These are phyloP conservation scores for Pogonocherus hispidulus DNA, from an alignment of 2,888 invertebrate genomes.

Conservation along the genomic window DNA sequence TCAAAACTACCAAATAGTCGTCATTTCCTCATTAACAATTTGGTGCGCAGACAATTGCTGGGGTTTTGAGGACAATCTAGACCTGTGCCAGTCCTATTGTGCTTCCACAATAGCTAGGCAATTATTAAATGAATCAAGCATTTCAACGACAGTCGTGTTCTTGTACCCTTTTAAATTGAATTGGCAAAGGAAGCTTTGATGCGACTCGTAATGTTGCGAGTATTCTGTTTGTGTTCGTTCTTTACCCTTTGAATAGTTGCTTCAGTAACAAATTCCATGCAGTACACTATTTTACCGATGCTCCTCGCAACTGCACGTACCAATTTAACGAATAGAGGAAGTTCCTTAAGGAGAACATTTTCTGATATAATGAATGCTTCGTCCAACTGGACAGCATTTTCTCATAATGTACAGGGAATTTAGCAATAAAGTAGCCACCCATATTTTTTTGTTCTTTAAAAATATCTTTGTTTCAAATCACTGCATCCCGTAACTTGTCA, in stretches of 20 bases:
- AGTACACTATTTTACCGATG: constrained; percentile 1
- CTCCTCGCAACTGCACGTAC: not conserved
- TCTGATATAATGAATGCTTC: not conserved
- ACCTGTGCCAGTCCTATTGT: constrained; percentile 48
- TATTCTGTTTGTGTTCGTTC: constrained; percentile 19
- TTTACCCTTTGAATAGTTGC: constrained; percentile 6
- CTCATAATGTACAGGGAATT: no score
- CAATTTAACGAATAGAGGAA: not conserved
- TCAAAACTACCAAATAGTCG: constrained; percentile 44
- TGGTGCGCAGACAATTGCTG: constrained; percentile 44
- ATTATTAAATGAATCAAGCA: constrained; percentile 51
- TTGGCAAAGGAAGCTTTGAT: constrained; percentile 36
- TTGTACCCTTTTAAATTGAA: constrained; percentile 47
- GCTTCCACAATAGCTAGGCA: constrained; percentile 46
- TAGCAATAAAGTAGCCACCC: no score
- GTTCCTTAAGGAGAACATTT: not conserved
- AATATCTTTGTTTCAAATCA: no score
- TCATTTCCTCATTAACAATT: constrained; percentile 52
- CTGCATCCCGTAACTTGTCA: no score
- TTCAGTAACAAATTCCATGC: constrained; percentile 6
- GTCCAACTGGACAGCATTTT: no score
- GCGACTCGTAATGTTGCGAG: constrained; percentile 23
- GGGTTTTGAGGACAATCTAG: constrained; percentile 43
- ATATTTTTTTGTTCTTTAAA: no score
- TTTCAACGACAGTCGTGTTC: constrained; percentile 39